phyloP scores from a whole-genome alignment of 2,888 invertebrate species.

The Adelphocoris suturalis region DNA sequence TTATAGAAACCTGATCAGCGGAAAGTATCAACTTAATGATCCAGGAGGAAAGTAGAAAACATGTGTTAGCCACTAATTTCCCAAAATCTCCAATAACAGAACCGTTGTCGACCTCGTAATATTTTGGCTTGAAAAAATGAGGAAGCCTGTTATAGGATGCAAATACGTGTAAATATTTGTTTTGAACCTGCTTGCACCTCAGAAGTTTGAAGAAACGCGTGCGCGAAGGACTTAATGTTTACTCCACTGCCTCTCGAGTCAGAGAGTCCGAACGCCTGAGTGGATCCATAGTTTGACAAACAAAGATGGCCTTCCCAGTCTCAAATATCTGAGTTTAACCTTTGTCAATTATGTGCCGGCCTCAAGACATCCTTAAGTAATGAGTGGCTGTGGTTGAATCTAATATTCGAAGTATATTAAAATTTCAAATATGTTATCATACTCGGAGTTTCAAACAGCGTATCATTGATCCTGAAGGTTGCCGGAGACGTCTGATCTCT shows the following conservation, averaged over 20 bases:
- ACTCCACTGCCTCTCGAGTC: neutral
- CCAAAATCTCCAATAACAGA: no score
- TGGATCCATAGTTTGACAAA: conserved; percentile 8
- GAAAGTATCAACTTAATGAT: no score
- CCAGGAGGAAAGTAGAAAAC: no score
- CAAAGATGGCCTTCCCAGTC: neutral
- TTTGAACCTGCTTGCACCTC: neutral
- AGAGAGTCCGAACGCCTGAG: neutral
- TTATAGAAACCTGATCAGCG: no score
- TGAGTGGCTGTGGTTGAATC: neutral
- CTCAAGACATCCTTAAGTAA: neutral
- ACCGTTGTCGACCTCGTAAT: no score
- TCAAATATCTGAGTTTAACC: neutral
- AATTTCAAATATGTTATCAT: neutral
- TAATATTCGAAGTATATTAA: neutral
- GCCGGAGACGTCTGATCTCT: no score
- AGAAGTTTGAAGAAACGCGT: neutral
- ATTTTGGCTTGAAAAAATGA: neutral
- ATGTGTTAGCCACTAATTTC: no score
- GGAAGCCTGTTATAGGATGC: neutral
- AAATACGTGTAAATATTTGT: conserved; percentile 9
- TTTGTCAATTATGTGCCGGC: neutral
- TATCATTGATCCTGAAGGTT: no score
- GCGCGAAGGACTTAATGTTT: neutral
- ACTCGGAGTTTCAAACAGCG: neutral